These are phyloP conservation scores for Mastacembelus armatus DNA, from an alignment of 2,797 vertebrate species.

Conservation along the genomic window DNA sequence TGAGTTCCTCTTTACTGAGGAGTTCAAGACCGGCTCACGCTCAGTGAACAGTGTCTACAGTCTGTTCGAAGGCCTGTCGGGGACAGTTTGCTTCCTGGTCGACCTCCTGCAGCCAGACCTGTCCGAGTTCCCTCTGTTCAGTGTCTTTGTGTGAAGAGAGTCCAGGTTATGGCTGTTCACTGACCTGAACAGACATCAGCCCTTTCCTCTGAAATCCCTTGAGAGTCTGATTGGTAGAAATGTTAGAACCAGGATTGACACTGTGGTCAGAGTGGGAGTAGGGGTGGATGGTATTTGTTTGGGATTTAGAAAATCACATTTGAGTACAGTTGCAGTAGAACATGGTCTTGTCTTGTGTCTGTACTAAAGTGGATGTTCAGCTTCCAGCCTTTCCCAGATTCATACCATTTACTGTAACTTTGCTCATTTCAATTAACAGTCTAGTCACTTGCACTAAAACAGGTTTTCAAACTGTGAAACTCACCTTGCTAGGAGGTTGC, in stretches of 20 bases:
- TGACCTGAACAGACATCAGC: conserved; percentile 26
- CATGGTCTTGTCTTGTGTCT: conserved; percentile 37
- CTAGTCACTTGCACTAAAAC: conserved; percentile 7
- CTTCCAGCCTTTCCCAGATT: conserved; percentile 39
- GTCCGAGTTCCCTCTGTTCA: conserved; percentile 92
- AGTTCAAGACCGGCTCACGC: conserved; percentile 88
- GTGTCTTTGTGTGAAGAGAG: conserved; percentile 86
- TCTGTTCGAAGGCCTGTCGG: conserved; percentile 91
- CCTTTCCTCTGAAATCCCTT: conserved; percentile 24
- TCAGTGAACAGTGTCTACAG: conserved; percentile 88
- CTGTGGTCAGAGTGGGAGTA: conserved; percentile 9
- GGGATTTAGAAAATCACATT: conserved; percentile 16
- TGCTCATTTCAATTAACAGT: conserved; percentile 5
- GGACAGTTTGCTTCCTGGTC: conserved; percentile 91
- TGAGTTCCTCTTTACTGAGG: conserved; percentile 91
- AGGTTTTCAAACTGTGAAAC: background rate
- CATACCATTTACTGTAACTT: conserved; percentile 25
- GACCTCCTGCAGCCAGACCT: conserved; percentile 90
- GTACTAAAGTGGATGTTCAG: conserved; percentile 38
- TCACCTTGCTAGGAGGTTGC: background rate
- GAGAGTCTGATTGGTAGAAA: conserved; percentile 4
- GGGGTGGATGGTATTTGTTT: conserved; percentile 31
- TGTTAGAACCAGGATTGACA: conserved; percentile 1
- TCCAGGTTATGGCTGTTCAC: background rate
- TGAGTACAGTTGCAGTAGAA: conserved; percentile 25